A percentile compares a stretch with the other conserved stretches of the same genome.
Evolutionary conservation across 2,113 vertebrate species (phyloP).

Genomic region (Oreocharis arfaki): DNA sequence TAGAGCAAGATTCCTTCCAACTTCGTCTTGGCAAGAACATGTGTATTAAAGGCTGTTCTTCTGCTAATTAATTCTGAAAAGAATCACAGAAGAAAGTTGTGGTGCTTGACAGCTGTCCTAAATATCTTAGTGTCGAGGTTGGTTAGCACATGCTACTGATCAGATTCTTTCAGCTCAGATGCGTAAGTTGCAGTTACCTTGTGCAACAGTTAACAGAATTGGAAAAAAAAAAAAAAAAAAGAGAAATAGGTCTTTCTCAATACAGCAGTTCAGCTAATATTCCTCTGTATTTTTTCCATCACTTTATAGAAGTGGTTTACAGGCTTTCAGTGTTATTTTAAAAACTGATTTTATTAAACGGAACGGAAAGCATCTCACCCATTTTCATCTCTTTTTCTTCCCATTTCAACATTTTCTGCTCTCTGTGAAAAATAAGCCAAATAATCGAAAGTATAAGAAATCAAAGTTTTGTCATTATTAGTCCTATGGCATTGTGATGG

Average conservation of each 20-base stretch:
- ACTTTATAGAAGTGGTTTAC: not conserved
- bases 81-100: constrained; percentile 33
- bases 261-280: not conserved
- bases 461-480: not conserved
- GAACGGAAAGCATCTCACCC: not conserved
- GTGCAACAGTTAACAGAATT: not conserved
- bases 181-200: not conserved
- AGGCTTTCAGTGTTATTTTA: not conserved
- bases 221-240: not conserved
- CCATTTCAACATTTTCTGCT: not conserved
- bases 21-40: constrained; percentile 41
- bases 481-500: not conserved
- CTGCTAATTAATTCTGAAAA: constrained; percentile 67
- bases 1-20: constrained; percentile 36
- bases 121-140: constrained; percentile 30
- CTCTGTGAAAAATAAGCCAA: not conserved
- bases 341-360: not conserved
- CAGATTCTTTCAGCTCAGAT: constrained; percentile 32
- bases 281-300: not conserved
- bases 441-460: not conserved
- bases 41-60: not conserved
- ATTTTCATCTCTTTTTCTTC: not conserved
- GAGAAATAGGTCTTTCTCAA: not conserved
- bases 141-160: constrained; percentile 60
- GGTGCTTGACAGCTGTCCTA: constrained; percentile 62